Base-by-base conservation (phyloP, 1,140 invertebrate species). In the Musca vetustissima region DNA sequence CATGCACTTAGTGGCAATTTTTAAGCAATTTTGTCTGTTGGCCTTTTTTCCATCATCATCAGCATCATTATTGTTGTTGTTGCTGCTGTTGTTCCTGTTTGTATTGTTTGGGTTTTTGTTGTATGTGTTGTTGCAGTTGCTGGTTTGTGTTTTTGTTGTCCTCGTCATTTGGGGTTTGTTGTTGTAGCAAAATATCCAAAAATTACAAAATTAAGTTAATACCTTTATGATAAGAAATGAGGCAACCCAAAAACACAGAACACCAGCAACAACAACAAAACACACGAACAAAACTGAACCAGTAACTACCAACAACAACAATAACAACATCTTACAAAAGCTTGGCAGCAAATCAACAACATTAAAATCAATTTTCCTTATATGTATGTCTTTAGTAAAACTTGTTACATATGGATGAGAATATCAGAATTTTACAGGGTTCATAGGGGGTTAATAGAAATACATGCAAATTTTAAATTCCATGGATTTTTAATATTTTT, bases 1-100 rank as follows among this genome's bases (percentile, higher is more conserved):
- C 68, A 69, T 69, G 50, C 68, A 66, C 22, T 61, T 61, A 61
- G 57, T 61, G 57, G 57, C 57, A 61, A 61, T 61, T 61, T 61
- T 61, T 61, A 61, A 61, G 57, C 57, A 57, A 68, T 68, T 57
- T 64, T 64, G 66, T 64, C 59, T 64, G 67, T 64, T 64, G 36
- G 59, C 61, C 49, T 68, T 66, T 48, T 25, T 50, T 21, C 14
- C 22, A n/a, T 52, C 21, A 19, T 52, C 21, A 21, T 52, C 49
- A 21, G 4, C 17, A 21, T 19, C 13, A 21, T 22, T 7, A 21
- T 19, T 52, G 21, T 24, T 47, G 32, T 19, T 22, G 25, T 47
- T 22, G 13, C 57, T 17, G 55, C 14, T 68, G 53, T n/a, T n/a
- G n/a, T n/a, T n/a, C n/a, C n/a, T n/a, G n/a, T 15, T 13, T 25